Base-by-base conservation (phyloP, 1,140 invertebrate genomes). In the Drosophila orena region DNA sequence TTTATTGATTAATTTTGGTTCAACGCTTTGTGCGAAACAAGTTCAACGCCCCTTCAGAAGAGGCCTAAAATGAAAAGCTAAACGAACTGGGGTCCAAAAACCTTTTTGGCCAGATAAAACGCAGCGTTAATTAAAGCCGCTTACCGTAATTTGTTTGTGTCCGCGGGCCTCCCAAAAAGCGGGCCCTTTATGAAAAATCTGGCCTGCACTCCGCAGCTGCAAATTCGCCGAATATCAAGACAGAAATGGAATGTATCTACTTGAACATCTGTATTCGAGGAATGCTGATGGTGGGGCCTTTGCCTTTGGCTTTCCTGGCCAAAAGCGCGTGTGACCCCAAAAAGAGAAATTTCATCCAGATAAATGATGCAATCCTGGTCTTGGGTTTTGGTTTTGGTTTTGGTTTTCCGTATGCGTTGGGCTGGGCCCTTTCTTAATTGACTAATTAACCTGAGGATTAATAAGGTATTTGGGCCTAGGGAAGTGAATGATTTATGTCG, bases 71-170 rank as follows among this genome's bases (percentile, higher is more conserved):
- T 62, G 59, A 56, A 44, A 52, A 64, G 47, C 30, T 58, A 64
- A 74, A 43, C 52, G 37, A 55, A 56, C 40, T 43, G 17, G 37
- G 54, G 62, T 35, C 42, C 22, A 11, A 52, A 42, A 56, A 50
- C 68, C 72, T 77, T 76, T 65, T 62, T 47, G 79, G 70, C 20
- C 65, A 78, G 77, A 68, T 80, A 79, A 84, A 90, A 89, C 58
- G 65, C 56, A 66, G 81, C 86, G 71, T 91, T 79, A 90, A 90
- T 90, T 88, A 83, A 83, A 75, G 59, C 69, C 81, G 86, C 88
- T 90, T 80, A 91, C 79, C 74, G 79, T 91, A 91, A 90, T 90
- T 91, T 91, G 86, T 90, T 83, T 60, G 70, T 78, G 66, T 88
- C 86, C 77, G 85, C 53, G 66, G 81, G 77, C 56, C 42, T 35